Percentiles rank a stretch among this genome's conserved stretches.
Evolutionary conservation across 92 coral and sea anemone genomes (phyloP).

Genomic region (Porites divaricata): DNA sequence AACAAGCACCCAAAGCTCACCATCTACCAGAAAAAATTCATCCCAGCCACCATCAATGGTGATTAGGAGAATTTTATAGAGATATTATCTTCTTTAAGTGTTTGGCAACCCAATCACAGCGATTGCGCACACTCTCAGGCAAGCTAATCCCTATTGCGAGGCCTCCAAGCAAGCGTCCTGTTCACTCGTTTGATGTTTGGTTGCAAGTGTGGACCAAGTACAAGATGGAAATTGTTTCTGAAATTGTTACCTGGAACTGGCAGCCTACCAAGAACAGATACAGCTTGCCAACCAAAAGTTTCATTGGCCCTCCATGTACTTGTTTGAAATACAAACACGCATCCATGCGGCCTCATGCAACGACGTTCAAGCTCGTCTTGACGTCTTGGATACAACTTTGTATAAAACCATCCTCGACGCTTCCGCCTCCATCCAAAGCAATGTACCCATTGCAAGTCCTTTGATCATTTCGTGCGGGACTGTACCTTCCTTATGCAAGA

Average conservation of each 20-base stretch:
- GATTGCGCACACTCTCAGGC: background rate
- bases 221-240: background rate
- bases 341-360: background rate
- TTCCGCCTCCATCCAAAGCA: constrained; percentile 7
- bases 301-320: constrained; percentile 31
- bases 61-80: background rate
- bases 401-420: constrained; percentile 43
- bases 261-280: constrained; percentile 4
- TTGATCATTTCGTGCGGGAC: constrained; percentile 18
- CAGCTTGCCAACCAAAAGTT: constrained; percentile 10
- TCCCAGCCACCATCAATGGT: background rate
- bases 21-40: background rate
- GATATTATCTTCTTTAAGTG: background rate
- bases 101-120: background rate
- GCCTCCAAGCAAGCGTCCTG: background rate
- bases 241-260: constrained; percentile 15
- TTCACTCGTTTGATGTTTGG: constrained; percentile 24
- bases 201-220: constrained; percentile 23
- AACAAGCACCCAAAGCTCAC: background rate
- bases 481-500: constrained; percentile 31
- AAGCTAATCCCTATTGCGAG: background rate
- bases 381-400: background rate
- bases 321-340: background rate
- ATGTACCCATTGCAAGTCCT: constrained; percentile 18
- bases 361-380: background rate